A percentile compares a stretch with the other conserved stretches of the same genome.
These are phyloP conservation scores for Oncorhynchus nerka DNA, from an alignment of 2,113 vertebrate genomes.

Conservation along the genomic window DNA sequence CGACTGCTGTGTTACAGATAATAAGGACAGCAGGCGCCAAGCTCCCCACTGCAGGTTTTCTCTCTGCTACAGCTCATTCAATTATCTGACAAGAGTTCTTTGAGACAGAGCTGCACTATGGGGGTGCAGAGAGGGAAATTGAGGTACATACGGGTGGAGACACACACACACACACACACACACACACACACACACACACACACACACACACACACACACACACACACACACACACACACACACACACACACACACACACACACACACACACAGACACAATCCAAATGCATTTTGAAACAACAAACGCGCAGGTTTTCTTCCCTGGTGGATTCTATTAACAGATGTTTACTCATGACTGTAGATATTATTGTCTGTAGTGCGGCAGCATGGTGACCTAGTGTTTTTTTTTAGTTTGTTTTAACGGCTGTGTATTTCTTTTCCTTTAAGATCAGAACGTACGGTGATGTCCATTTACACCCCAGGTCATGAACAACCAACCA, in stretches of 20 bases:
- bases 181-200: conserved; percentile 13
- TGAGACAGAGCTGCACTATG: conserved; percentile 47
- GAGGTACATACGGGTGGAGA: conserved; percentile 59
- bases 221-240: conserved; percentile 22
- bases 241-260: conserved; percentile 31
- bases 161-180: conserved; percentile 31
- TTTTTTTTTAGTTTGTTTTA: too few relatives aligned
- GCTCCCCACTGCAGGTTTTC: conserved; percentile 65
- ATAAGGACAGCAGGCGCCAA: conserved; percentile 71
- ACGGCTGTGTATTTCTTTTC: background rate
- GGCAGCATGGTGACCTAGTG: too few relatives aligned
- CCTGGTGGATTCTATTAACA: too few relatives aligned
- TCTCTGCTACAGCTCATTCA: conserved; percentile 61
- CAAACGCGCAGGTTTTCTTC: too few relatives aligned
- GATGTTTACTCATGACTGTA: too few relatives aligned
- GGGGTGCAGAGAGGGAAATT: conserved; percentile 69
- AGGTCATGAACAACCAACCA: conserved; percentile 34
- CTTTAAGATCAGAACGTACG: too few relatives aligned
- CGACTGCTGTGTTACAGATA: conserved; percentile 66
- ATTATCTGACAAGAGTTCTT: conserved; percentile 73
- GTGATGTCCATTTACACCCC: conserved; percentile 7
- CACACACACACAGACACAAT: conserved; percentile 13
- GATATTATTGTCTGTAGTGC: too few relatives aligned
- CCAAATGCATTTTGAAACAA: background rate
- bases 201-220: conserved; percentile 27